Evolutionary conservation across 2,888 invertebrate genomes (phyloP).

Genomic region (Lordiphosa andalusiaca): DNA sequence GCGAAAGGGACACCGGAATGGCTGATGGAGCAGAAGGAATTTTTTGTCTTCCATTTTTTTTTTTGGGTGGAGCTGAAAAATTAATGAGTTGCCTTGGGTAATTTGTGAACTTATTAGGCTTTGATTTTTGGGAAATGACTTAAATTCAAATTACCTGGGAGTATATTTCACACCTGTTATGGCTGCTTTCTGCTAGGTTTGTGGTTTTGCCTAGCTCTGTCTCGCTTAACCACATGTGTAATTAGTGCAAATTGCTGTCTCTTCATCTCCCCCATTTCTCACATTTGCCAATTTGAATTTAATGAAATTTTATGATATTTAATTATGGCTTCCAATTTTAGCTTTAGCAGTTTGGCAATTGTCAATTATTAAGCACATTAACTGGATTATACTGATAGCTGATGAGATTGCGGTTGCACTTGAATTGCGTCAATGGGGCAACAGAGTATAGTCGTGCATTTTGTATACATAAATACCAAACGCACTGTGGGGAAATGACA

Average conservation of each 20-base stretch:
- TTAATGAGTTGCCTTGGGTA: background rate
- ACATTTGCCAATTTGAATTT: constrained; percentile 10
- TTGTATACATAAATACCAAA: no score
- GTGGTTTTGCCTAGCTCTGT: constrained; percentile 15
- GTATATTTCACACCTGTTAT: constrained; percentile 2
- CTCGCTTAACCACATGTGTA: constrained; percentile 3
- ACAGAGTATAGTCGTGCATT: background rate
- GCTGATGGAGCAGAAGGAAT: background rate
- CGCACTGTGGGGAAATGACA: background rate
- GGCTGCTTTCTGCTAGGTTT: constrained; percentile 3
- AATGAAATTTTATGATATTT: constrained; percentile 27
- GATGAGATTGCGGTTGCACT: constrained; percentile 5
- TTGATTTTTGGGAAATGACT: background rate
- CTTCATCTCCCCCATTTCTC: background rate
- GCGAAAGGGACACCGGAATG: constrained; percentile 2
- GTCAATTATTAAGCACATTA: constrained; percentile 8
- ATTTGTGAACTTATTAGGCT: background rate
- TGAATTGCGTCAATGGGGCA: background rate
- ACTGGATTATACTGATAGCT: constrained; percentile 10
- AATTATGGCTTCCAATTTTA: background rate
- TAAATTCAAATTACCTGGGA: constrained; percentile 6
- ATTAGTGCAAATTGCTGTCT: constrained; percentile 13
- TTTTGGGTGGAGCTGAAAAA: background rate
- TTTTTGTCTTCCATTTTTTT: no score
- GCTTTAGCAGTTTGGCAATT: background rate